These are phyloP conservation scores for Lycaena phlaeas DNA, from an alignment of 2,888 invertebrate genomes.

Conservation along the genomic window DNA sequence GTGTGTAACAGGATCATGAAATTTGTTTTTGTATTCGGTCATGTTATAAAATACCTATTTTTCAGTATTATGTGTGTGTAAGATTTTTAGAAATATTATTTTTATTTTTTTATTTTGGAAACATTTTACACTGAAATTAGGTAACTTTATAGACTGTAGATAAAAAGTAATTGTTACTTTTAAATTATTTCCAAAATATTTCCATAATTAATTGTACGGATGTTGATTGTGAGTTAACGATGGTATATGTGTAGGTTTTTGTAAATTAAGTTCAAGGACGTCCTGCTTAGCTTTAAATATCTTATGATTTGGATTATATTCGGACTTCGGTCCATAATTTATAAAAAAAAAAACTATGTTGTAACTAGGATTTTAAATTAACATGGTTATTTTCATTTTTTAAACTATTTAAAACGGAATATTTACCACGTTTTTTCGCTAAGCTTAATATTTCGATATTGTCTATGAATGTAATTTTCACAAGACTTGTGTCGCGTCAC, in stretches of 20 bases:
- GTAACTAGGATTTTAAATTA: too few relatives aligned
- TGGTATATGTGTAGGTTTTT: slow-evolving; percentile 33
- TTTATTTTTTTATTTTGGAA: slow-evolving; percentile 37
- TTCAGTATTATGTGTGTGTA: slow-evolving; percentile 67
- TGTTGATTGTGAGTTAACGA: slow-evolving; percentile 33
- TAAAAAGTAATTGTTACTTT: slow-evolving; percentile 65
- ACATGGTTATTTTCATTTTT: too few relatives aligned
- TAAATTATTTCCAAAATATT: slow-evolving; percentile 62
- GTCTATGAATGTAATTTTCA: too few relatives aligned
- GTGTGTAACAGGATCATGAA: slow-evolving; percentile 35
- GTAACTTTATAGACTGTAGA: slow-evolving; percentile 64
- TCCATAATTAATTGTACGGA: slow-evolving; percentile 45
- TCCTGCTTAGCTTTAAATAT: slow-evolving; percentile 68
- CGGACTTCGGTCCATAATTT: slow-evolving; percentile 20
- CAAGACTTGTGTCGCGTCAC: too few relatives aligned
- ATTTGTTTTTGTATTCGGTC: slow-evolving; percentile 35
- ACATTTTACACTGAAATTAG: slow-evolving; percentile 50
- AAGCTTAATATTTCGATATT: too few relatives aligned
- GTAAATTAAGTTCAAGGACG: slow-evolving; percentile 45
- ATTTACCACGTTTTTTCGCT: too few relatives aligned
- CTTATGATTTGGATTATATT: slow-evolving; percentile 33
- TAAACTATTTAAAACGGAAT: too few relatives aligned
- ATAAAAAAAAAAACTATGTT: slow-evolving; percentile 17
- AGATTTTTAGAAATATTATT: slow-evolving; percentile 50
- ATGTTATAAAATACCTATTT: slow-evolving; percentile 45